Evolutionary conservation across 2,113 vertebrate species (phyloP).

Genomic region (Galbula dea): DNA sequence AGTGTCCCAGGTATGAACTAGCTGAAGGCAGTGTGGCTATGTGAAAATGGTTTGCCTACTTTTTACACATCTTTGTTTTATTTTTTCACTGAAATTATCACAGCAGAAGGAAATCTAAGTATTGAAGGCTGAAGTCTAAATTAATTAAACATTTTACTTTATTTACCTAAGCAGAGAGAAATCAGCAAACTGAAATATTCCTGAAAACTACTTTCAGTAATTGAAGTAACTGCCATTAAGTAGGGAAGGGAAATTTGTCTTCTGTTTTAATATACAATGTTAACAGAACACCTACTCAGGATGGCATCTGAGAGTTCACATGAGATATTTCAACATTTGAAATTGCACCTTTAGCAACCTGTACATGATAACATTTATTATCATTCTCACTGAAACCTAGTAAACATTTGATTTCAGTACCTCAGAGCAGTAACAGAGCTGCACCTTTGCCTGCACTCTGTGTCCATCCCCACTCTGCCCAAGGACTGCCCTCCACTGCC

Average conservation of each 20-base stretch:
- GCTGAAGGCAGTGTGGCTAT: not conserved
- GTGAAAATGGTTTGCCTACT: not conserved
- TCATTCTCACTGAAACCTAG: not conserved
- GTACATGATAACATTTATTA: not conserved
- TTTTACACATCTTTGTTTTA: not conserved
- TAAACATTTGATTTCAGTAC: constrained; percentile 12
- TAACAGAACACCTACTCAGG: constrained; percentile 6
- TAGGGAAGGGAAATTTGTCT: not conserved
- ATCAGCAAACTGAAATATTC: not conserved
- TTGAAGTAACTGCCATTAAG: not conserved
- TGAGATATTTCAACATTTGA: constrained; percentile 38
- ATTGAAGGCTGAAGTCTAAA: not conserved
- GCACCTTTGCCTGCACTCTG: not conserved
- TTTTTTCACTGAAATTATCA: not conserved
- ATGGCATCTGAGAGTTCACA: not conserved
- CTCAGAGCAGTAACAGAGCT: not conserved
- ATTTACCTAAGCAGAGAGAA: not conserved
- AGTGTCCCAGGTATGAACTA: not conserved
- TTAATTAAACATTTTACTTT: not conserved
- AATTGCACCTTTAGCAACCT: not conserved
- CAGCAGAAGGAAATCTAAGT: not conserved
- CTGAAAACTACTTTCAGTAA: not conserved
- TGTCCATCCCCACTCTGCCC: not conserved
- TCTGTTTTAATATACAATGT: constrained; percentile 14
- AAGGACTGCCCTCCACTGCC: not conserved